Evolutionary conservation across 37 sponge, comb jelly and placozoan species (phyloP).

Genomic region (Corticium candelabrum): DNA sequence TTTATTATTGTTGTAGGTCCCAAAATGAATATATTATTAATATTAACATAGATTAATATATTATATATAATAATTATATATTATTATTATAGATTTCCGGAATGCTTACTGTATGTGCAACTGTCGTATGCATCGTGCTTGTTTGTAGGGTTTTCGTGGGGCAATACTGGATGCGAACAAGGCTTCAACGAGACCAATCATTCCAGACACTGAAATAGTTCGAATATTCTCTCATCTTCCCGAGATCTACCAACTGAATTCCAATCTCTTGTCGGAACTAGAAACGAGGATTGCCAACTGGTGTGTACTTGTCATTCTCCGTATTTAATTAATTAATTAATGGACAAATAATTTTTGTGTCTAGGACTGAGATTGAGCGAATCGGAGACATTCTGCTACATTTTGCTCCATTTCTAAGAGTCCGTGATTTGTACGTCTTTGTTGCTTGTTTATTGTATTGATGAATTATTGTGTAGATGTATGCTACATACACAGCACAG

Average conservation of each 20-base stretch:
- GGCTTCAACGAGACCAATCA: slow-evolving; percentile 47
- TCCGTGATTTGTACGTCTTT: slow-evolving; percentile 8
- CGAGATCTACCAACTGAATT: slow-evolving; percentile 40
- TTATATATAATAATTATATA: too few species aligned
- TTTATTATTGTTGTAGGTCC: too few species aligned
- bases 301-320: slow-evolving; percentile 12
- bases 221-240: slow-evolving; percentile 52
- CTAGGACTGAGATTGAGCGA: too few species aligned
- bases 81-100: too few species aligned
- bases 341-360: slow-evolving; percentile 41
- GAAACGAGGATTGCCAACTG: slow-evolving; percentile 53
- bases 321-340: not conserved
- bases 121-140: not conserved
- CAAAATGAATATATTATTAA: too few species aligned
- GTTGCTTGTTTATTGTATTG: not conserved
- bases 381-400: slow-evolving; percentile 58
- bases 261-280: slow-evolving; percentile 44
- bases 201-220: slow-evolving; percentile 47
- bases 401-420: slow-evolving; percentile 52
- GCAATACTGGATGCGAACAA: slow-evolving; percentile 35
- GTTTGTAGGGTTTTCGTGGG: slow-evolving; percentile 38
- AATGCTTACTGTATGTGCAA: not conserved
- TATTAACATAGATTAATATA: too few species aligned
- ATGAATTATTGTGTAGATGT: slow-evolving; percentile 29
- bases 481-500: slow-evolving; percentile 67